phyloP scores from a whole-genome alignment of 2,888 invertebrate genomes.

The Yponomeuta evonymella region DNA sequence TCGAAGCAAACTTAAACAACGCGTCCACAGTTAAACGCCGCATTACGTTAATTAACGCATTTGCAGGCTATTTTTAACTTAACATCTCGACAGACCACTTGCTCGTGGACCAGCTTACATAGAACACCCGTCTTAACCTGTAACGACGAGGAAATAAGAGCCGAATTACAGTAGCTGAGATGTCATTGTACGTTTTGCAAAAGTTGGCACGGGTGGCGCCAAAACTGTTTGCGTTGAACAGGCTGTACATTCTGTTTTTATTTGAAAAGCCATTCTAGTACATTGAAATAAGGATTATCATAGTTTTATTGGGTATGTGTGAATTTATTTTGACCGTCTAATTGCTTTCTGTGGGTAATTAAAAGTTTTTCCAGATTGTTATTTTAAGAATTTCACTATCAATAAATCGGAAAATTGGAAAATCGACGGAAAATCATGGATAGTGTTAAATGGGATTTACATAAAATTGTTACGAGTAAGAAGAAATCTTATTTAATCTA shows the following conservation, averaged over 20 bases:
- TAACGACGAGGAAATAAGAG: neutral
- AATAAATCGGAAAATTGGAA: too few species aligned
- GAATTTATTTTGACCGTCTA: neutral
- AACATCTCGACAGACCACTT: conserved; percentile 13
- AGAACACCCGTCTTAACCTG: neutral
- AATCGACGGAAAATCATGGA: too few species aligned
- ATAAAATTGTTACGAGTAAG: neutral
- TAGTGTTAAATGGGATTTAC: neutral
- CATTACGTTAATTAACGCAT: conserved; percentile 39
- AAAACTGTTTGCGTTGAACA: neutral
- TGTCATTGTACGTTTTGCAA: neutral
- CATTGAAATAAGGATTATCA: neutral
- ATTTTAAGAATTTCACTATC: neutral
- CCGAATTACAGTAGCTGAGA: neutral
- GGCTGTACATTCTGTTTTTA: neutral
- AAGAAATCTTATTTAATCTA: neutral
- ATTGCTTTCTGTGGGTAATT: neutral
- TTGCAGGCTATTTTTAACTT: conserved; percentile 38
- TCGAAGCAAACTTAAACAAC: neutral
- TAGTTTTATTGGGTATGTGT: neutral
- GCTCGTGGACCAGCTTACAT: neutral
- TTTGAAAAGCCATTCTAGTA: neutral
- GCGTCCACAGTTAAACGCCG: conserved; percentile 27
- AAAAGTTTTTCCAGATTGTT: neutral
- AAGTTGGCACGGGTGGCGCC: neutral